phyloP scores from a whole-genome alignment of 2,888 invertebrate species.

The Crossocerus cetratus region DNA sequence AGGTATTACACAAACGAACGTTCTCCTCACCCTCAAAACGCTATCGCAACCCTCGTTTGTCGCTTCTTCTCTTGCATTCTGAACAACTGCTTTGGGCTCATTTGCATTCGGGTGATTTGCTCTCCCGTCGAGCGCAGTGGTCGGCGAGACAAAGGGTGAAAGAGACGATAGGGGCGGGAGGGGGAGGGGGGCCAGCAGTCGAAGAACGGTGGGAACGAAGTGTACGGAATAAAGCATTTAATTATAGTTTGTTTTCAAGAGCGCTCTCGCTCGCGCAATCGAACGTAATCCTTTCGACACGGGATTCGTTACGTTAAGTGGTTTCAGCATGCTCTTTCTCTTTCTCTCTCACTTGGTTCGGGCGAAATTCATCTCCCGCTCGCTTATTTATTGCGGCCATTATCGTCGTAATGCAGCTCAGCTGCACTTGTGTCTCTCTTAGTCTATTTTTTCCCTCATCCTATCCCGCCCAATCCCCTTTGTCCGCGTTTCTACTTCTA shows the following conservation, averaged over 20 bases:
- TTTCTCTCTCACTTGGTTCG: background rate
- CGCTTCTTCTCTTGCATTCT: slow-evolving; percentile 17
- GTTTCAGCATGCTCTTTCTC: slow-evolving; percentile 32
- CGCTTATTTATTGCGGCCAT: slow-evolving; percentile 49
- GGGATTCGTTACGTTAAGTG: slow-evolving; percentile 51
- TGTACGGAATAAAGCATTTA: slow-evolving; percentile 54
- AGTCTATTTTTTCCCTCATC: background rate
- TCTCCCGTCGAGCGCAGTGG: background rate
- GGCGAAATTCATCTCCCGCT: slow-evolving; percentile 42
- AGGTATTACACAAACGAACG: too few species aligned
- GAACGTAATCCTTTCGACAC: slow-evolving; percentile 48
- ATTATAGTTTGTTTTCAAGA: slow-evolving; percentile 49
- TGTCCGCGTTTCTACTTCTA: background rate
- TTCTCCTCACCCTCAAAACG: background rate
- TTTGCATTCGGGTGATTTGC: slow-evolving; percentile 18
- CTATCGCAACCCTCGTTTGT: slow-evolving; percentile 19
- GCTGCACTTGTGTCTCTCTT: slow-evolving; percentile 14
- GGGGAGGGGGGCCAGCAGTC: slow-evolving; percentile 1
- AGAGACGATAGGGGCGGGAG: background rate
- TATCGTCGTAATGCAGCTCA: slow-evolving; percentile 44
- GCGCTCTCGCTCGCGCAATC: slow-evolving; percentile 42
- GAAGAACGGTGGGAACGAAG: slow-evolving; percentile 9
- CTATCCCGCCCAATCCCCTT: background rate
- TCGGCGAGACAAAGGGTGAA: background rate
- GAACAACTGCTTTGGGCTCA: slow-evolving; percentile 27